Percentiles rank a stretch among this genome's conserved stretches.
Evolutionary conservation across 2,888 invertebrate species (phyloP).

Genomic region (Acleris literana): DNA sequence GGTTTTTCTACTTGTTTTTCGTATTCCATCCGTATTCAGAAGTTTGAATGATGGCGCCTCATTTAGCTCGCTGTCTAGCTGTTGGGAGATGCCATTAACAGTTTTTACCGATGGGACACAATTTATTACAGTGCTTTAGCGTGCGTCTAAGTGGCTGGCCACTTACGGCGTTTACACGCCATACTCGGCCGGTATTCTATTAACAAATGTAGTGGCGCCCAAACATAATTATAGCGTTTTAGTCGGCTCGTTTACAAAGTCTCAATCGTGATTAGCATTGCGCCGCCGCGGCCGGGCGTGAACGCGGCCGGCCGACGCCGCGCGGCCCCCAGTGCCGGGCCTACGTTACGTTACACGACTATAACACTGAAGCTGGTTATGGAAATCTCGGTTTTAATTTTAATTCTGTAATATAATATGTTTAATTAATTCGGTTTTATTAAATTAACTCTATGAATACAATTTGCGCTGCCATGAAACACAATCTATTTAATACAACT

Average conservation of each 20-base stretch:
- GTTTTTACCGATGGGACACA: conserved; percentile 58
- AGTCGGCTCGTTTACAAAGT: conserved; percentile 54
- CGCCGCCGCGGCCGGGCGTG: conserved; percentile 17
- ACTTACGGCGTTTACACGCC: conserved; percentile 65
- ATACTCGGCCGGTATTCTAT: conserved; percentile 45
- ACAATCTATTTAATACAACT: conserved; percentile 21
- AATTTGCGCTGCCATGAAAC: conserved; percentile 26
- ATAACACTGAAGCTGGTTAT: conserved; percentile 29
- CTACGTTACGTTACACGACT: conserved; percentile 17
- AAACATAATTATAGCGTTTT: conserved; percentile 65
- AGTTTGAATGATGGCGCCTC: conserved; percentile 52
- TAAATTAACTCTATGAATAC: conserved; percentile 25
- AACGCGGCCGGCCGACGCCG: conserved; percentile 19
- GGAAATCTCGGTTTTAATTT: conserved; percentile 26
- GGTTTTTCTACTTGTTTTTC: conserved; percentile 37
- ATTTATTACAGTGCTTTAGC: conserved; percentile 63
- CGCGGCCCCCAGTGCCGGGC: conserved; percentile 18
- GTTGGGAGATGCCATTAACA: conserved; percentile 67
- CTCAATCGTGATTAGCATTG: conserved; percentile 62
- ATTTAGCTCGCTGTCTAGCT: conserved; percentile 49
- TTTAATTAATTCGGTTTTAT: conserved; percentile 33
- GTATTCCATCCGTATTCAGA: conserved; percentile 45
- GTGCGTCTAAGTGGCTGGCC: conserved; percentile 66
- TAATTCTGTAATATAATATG: conserved; percentile 17
- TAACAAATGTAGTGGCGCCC: conserved; percentile 55